Conservation (phyloP, 1,140 invertebrate genomes). For the Sesamia nonagrioides region DNA sequence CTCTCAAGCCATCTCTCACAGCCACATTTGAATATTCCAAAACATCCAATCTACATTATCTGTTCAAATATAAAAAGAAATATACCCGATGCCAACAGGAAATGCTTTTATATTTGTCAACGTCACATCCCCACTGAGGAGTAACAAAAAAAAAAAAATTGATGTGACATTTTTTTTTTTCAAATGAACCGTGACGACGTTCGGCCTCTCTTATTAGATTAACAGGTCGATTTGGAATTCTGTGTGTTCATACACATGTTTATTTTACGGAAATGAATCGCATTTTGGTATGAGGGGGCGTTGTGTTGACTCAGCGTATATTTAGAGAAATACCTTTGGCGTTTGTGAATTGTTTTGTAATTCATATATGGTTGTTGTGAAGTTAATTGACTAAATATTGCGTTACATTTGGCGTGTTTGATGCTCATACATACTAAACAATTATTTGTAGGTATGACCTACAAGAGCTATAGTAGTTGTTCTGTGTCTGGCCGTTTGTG, state of each 20-base stretch:
- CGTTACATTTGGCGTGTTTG: no score
- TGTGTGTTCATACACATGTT: slow-evolving; percentile 82
- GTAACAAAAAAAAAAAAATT: slow-evolving; percentile 59
- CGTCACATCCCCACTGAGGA: slow-evolving; percentile 75
- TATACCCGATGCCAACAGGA: slow-evolving; percentile 70
- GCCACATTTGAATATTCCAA: slow-evolving; percentile 71
- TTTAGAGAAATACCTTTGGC: slow-evolving; percentile 65
- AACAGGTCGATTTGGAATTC: slow-evolving; percentile 86
- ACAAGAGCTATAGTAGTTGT: no score
- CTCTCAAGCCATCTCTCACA: slow-evolving; percentile 44
- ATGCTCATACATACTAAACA: no score
- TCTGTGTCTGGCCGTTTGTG: no score
- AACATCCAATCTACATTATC: slow-evolving; percentile 79
- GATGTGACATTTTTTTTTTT: slow-evolving; percentile 74
- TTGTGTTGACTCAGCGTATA: slow-evolving; percentile 76
- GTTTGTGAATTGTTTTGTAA: slow-evolving; percentile 42
- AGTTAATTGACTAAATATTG: slow-evolving; percentile 54
- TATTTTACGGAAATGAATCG: slow-evolving; percentile 86
- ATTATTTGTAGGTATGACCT: no score
- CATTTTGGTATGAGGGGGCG: slow-evolving; percentile 71
- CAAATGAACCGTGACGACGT: slow-evolving; percentile 82
- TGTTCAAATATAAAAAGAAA: slow-evolving; percentile 78
- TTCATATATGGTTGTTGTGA: slow-evolving; percentile 41
- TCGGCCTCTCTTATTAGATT: slow-evolving; percentile 83
- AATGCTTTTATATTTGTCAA: slow-evolving; percentile 85